These are phyloP conservation scores for Caranx ignobilis DNA, from an alignment of 2,113 vertebrate genomes.

Conservation along the genomic window DNA sequence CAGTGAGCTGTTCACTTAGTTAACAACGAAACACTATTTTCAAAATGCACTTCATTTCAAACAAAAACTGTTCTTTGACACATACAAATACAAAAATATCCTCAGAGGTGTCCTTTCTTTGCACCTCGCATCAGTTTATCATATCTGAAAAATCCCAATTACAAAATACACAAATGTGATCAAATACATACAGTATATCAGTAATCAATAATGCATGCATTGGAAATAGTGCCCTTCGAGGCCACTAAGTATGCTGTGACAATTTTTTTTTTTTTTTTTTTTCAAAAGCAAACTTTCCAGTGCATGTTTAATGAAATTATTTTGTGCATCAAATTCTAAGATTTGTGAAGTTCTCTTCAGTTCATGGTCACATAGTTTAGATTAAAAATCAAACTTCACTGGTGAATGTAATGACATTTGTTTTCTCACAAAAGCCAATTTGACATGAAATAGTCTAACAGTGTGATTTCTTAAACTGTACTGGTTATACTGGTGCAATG, in stretches of 20 bases:
- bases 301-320: conserved; percentile 53
- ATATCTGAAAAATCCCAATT: conserved; percentile 70
- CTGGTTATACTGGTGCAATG: not conserved
- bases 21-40: conserved; percentile 39
- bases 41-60: conserved; percentile 35
- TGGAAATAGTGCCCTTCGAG: conserved; percentile 31
- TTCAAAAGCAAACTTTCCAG: conserved; percentile 73
- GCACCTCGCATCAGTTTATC: conserved; percentile 46
- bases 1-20: conserved; percentile 8
- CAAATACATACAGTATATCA: conserved; percentile 68
- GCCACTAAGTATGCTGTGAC: conserved; percentile 55
- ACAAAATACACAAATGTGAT: conserved; percentile 69
- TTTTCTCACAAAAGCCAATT: conserved; percentile 5
- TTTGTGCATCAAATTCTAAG: conserved; percentile 41
- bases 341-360: not conserved
- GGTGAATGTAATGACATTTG: conserved; percentile 32
- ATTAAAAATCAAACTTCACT: conserved; percentile 64
- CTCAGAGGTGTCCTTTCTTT: conserved; percentile 25
- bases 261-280: conserved; percentile 22
- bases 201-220: conserved; percentile 63
- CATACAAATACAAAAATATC: conserved; percentile 71
- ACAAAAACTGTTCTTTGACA: conserved; percentile 21
- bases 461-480: conserved; percentile 15
- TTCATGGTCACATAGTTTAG: conserved; percentile 31
- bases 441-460: conserved; percentile 16